Base-by-base conservation (phyloP, 2,113 vertebrate genomes). In the Manacus vitellinus region DNA sequence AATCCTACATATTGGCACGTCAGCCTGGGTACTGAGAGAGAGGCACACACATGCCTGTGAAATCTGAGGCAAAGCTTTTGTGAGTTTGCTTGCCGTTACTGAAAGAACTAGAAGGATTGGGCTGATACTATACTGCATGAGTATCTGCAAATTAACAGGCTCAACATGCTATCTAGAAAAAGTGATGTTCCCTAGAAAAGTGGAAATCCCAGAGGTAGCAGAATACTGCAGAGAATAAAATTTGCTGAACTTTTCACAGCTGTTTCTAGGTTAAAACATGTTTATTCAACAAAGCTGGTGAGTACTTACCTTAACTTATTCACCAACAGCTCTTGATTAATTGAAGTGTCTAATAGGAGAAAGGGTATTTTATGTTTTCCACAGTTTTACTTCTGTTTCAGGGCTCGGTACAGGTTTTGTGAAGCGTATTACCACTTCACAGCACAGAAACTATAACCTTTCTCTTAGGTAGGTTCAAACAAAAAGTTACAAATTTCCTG, bases 1-100 rank as follows among this genome's bases (percentile, higher is more conserved):
- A 97, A 96, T 97, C 97, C 97, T 96, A 66, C 90, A 81, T 94
- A 55, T 87, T 97, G 97, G 96, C 96, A 97, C 78, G 20, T 85
- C 9, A 86, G 88, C 79, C 93, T 86, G 87, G 84, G 77, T 89
- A 89, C 94, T 51, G 83, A 86, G 92, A 94, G 88, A 77, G 81
- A 94, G 67, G 74, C 89, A 67, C 75, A 77, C 75, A 88, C 93
- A 78, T 77, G 83, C 94, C 92, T 85, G 85, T 91, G 95, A 90
- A 92, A 83, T 96, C 85, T 73, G 80, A 97, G 92, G 94, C 84
- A 94, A 88, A 92, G 91, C 84, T 96, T 91, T 79, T 71, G 88
- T 63, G 90, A 78, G 44, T 93, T 95, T 80, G 35, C 85, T 95
- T 83, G 74, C 70, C 85, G 27, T 92, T 75, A 67, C 75, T 78